phyloP scores from a whole-genome alignment of 2,888 invertebrate genomes.

The Mellilla xanthometata region DNA sequence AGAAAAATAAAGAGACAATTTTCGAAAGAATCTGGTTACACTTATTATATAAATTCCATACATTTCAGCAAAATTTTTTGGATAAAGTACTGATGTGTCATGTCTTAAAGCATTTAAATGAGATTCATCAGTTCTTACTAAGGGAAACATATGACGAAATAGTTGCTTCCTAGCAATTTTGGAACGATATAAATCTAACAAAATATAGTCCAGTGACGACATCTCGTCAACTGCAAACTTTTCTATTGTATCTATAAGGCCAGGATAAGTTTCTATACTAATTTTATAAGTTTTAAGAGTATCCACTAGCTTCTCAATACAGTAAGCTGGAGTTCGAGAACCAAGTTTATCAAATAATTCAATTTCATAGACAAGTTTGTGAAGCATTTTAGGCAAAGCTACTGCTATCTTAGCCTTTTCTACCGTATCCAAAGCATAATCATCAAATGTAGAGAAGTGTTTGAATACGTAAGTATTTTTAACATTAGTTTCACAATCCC shows the following conservation, averaged over 20 bases:
- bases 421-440: conserved; percentile 42
- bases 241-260: conserved; percentile 36
- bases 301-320: conserved; percentile 40
- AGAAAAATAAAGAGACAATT: conserved; percentile 49
- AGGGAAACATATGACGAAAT: conserved; percentile 42
- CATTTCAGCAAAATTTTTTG: conserved; percentile 1
- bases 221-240: conserved; percentile 35
- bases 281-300: conserved; percentile 42
- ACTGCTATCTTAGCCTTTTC: conserved; percentile 41
- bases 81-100: conserved; percentile 38
- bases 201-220: conserved; percentile 28
- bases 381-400: conserved; percentile 37
- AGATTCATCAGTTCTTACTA: conserved; percentile 46
- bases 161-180: conserved; percentile 50
- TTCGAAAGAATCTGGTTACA: conserved; percentile 42
- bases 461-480: conserved; percentile 39
- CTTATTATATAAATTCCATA: not conserved
- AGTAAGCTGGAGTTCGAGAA: not conserved
- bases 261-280: conserved; percentile 32
- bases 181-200: conserved; percentile 41
- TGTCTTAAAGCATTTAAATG: conserved; percentile 58
- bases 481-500: conserved; percentile 31
- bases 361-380: conserved; percentile 29
- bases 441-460: conserved; percentile 45
- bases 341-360: conserved; percentile 18